Base-by-base conservation (phyloP, 2,113 vertebrate genomes). In the Hypomesus transpacificus region DNA sequence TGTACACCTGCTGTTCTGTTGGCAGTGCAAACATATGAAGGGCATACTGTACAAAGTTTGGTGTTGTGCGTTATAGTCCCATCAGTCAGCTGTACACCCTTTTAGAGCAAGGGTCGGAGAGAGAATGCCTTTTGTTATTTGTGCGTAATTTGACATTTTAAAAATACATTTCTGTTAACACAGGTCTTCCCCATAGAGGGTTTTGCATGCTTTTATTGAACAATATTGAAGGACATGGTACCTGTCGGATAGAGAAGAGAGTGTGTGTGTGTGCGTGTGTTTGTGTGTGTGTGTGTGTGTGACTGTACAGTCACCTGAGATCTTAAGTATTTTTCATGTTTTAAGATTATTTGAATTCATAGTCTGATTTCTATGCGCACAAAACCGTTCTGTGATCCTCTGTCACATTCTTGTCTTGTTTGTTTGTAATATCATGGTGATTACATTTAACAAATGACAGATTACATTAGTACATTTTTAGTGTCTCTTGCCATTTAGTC, bases 1-100 rank as follows among this genome's bases (percentile, higher is more conserved):
- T 85, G 80, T 56, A 70, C 77, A 82, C 78, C 66, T 68, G 75
- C 57, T 34, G 76, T 73, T 75, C 21, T 68, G 52, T 63, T 13
- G 57, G 57, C 24, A 56, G 62, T 57, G 17, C 22, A 17, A 54
- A 65, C 28, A 57, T 63, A 24, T 51, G 61, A 65, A 34, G 39
- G 59, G 60, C 63, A 50, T 57, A 39, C 54, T 66, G 39, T 60
- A 67, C 39, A 63, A 73, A 63, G 17, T 11, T 39, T 53, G 53
- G 31, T 9, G 39, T 46, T 46, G 4, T 46, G 39, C 7, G 39
- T 46, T 46, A 13, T 46, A 13, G 11, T 9, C 9, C 39, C 7
- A 46, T 46, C 39, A 1, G 39, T 46, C 39, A 46, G 9, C 39
- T 46, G 39, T 46, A 46, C 39, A 7, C 39, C 39, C 8, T 46